Evolutionary conservation across 2,797 vertebrate genomes (phyloP).

Genomic region (Psittacula derbiana): DNA sequence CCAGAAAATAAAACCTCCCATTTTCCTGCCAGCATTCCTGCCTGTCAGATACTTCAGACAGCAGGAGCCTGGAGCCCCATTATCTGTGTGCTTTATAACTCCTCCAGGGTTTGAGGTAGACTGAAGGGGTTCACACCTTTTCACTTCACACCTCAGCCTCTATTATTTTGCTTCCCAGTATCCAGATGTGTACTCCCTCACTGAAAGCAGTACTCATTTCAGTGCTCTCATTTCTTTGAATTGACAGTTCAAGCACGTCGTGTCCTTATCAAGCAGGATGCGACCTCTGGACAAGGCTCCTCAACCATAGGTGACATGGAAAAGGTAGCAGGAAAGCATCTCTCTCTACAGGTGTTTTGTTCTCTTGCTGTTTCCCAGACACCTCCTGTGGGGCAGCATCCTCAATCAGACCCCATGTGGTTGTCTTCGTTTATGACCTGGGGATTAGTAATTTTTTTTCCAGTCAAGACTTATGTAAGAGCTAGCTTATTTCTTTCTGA

Average conservation of each 20-base stretch:
- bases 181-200: not conserved
- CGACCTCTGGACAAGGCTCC: not conserved
- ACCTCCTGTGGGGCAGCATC: not conserved
- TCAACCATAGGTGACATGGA: not conserved
- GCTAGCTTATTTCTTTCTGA: not conserved
- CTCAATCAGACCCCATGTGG: not conserved
- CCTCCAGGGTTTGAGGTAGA: not conserved
- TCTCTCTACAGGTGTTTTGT: not conserved
- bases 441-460: not conserved
- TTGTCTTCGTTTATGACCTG: not conserved
- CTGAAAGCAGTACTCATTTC: not conserved
- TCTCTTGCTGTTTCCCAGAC: not conserved
- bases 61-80: not conserved
- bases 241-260: accelerated
- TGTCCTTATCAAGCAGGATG: not conserved
- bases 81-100: not conserved
- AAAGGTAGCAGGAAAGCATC: not conserved
- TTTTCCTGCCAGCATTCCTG: constrained; percentile 22
- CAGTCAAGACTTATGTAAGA: not conserved
- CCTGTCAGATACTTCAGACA: not conserved
- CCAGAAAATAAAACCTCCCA: not conserved
- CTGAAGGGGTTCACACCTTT: not conserved
- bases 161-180: not conserved
- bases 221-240: not conserved
- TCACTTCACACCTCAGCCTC: not conserved